These are phyloP conservation scores for Sylvia atricapilla DNA, from an alignment of 2,113 vertebrate species.

Conservation along the genomic window DNA sequence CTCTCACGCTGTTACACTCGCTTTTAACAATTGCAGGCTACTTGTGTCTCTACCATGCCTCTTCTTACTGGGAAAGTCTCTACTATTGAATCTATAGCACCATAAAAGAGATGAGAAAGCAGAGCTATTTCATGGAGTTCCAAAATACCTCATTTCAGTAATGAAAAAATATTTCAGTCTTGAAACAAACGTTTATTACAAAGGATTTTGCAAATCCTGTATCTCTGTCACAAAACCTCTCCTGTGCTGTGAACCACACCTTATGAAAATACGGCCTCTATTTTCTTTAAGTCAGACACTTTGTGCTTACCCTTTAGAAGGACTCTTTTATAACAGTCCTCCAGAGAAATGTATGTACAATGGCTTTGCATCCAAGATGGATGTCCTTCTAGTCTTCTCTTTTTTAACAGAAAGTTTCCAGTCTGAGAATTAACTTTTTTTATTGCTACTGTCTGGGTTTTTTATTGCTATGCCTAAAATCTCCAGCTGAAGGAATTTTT, in stretches of 20 bases:
- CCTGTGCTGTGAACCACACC: background rate
- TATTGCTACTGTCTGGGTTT: accelerated
- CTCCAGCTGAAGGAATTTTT: background rate
- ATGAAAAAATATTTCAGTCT: background rate
- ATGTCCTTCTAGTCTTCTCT: background rate
- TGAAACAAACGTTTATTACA: background rate
- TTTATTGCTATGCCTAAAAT: background rate
- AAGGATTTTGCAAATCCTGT: background rate
- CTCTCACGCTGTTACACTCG: background rate
- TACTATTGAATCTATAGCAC: background rate
- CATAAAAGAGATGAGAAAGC: background rate
- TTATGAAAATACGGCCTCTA: background rate
- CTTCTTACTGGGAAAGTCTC: background rate
- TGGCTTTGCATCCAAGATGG: background rate
- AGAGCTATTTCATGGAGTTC: background rate
- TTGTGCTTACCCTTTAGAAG: background rate
- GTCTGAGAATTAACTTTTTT: background rate
- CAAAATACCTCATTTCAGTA: background rate
- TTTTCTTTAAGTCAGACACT: background rate
- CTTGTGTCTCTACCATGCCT: background rate
- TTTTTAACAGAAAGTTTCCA: background rate
- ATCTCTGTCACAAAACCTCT: background rate
- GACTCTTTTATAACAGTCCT: background rate
- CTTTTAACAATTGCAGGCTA: background rate
- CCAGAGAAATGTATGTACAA: background rate